A percentile compares a stretch with the other conserved stretches of the same genome.
Evolutionary conservation across 2,888 invertebrate species (phyloP).

Genomic region (Cylloceria caligata): DNA sequence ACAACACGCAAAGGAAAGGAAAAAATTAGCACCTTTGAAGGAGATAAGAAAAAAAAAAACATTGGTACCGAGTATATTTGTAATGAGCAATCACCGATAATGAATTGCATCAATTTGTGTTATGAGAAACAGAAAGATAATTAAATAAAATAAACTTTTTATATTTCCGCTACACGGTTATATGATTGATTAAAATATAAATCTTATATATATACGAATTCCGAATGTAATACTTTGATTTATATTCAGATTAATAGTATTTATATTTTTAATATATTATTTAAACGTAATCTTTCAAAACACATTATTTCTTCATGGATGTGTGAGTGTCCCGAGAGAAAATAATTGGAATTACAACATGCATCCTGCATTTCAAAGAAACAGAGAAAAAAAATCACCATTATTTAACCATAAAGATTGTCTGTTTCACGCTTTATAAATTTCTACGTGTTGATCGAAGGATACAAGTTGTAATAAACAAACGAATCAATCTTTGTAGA

Average conservation of each 20-base stretch:
- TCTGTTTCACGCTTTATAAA: neutral
- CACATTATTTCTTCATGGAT: no score
- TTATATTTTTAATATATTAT: no score
- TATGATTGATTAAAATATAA: no score
- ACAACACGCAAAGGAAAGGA: neutral
- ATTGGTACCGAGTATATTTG: neutral
- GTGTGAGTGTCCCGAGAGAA: no score
- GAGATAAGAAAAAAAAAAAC: neutral
- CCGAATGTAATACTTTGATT: no score
- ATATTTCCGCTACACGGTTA: no score
- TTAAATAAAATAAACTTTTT: neutral
- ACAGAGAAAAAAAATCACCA: neutral
- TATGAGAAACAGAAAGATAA: neutral
- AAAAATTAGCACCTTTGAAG: neutral
- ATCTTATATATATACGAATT: no score
- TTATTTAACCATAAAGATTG: neutral
- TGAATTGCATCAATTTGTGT: neutral
- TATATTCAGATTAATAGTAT: no score
- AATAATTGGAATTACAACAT: neutral
- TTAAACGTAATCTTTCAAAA: no score
- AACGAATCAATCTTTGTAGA: neutral
- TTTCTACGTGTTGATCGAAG: neutral
- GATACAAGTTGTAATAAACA: neutral
- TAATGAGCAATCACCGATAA: neutral
- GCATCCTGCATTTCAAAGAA: neutral